Percentiles rank a stretch among this genome's conserved stretches.
Conservation (phyloP, 2,113 vertebrate genomes). For the Mus spicilegus region DNA sequence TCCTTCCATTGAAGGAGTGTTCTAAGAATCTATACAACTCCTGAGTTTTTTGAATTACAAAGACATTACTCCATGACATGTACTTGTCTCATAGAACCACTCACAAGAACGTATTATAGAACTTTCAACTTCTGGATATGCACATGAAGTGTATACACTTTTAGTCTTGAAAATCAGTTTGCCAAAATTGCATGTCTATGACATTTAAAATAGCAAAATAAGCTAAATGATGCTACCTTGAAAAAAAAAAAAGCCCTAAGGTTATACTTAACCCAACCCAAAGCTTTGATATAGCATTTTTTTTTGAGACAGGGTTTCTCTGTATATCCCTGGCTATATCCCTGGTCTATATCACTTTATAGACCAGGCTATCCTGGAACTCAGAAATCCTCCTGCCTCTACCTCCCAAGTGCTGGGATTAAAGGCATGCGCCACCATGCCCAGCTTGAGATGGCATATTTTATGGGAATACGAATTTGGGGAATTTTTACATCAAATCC, state of each 20-base stretch:
- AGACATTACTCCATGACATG: no score
- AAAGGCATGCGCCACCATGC: no score
- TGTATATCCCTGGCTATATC: no score
- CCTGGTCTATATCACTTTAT: no score
- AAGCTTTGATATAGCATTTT: not conserved
- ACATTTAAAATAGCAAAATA: not conserved
- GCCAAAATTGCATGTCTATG: not conserved
- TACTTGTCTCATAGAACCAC: not conserved
- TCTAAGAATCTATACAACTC: not conserved
- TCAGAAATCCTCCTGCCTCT: no score
- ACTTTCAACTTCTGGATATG: not conserved
- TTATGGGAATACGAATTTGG: not conserved
- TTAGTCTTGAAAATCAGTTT: not conserved
- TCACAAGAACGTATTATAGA: not conserved
- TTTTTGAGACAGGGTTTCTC: no score
- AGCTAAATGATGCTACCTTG: not conserved
- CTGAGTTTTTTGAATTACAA: not conserved
- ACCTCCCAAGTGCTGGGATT: no score
- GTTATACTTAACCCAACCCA: not conserved
- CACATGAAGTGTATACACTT: not conserved
- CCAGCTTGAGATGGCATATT: not conserved
- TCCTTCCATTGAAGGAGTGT: not conserved
- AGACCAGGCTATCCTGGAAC: no score
- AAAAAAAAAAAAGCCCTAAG: no score
- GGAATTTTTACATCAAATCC: not conserved